Base-by-base conservation (phyloP, 2,797 vertebrate genomes). In the Ispidina lecontei region DNA sequence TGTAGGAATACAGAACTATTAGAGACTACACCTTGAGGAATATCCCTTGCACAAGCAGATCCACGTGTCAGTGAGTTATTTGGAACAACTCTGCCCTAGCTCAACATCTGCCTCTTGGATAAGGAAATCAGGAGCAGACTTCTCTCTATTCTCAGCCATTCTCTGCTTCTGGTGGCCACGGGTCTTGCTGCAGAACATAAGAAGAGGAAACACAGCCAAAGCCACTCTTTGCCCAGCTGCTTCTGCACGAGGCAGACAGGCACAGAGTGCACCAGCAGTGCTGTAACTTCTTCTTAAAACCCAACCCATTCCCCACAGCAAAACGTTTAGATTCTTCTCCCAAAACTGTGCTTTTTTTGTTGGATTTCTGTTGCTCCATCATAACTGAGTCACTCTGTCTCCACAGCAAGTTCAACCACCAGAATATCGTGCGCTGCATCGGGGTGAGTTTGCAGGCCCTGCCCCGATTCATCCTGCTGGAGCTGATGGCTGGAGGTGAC, bases 401-500 rank as follows among this genome's bases (percentile, higher is more conserved):
- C 94, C 84, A 74, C 98, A 99, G 99, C 97, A 99, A 99, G 96
- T 99, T 99, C 98, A 99, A 98, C 97, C 99, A 99, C 96, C 99
- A 99, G 98, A 99, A 99, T 95, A 99, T 99, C 1, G 99, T 99
- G 89, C 98, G 98, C 18, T 99, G 99, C 19, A 98, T 99, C 0
- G 99, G 99, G 13, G 99, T 99, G 94, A 99, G 99, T 83, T 97
- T 99, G 87, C 99, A 99, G 93, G 98, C 99, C 12, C 97, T 99
- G 95, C 99, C 99, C 44, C 98, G 99, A 51, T 99, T 99, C 91
- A 99, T 99, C 95, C 97, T 99, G 92, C 97, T 99, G 91, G 99
- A 99, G 96, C 98, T 99, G 68, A 99, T 99, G 99, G 97, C 99
- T 4, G 99, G 99, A 55, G 99, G 99, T 91, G 99, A 99, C 96